Evolutionary conservation across 64 coral and sea anemone species (phyloP).

Genomic region (Actinia tenebrosa): DNA sequence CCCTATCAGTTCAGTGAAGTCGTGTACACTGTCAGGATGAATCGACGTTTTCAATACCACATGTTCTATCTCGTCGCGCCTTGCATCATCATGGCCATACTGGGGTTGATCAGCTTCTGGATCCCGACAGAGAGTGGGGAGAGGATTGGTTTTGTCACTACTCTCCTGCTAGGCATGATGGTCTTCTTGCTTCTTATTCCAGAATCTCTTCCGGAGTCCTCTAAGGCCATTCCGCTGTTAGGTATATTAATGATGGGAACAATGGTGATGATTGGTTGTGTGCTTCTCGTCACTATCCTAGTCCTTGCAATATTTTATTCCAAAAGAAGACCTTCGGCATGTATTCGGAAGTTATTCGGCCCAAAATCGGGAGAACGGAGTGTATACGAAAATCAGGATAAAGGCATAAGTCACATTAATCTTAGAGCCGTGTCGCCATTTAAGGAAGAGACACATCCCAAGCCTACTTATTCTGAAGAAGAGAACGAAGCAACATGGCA

Average conservation of each 20-base stretch:
- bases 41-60: slow-evolving; percentile 27
- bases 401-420: slow-evolving; percentile 8
- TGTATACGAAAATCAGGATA: background rate
- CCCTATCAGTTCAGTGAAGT: slow-evolving; percentile 44
- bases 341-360: slow-evolving; percentile 30
- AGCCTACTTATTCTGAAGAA: background rate
- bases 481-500: slow-evolving; percentile 23
- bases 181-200: slow-evolving; percentile 10
- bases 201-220: slow-evolving; percentile 37
- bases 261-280: slow-evolving; percentile 29
- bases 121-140: slow-evolving; percentile 61
- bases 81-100: slow-evolving; percentile 16
- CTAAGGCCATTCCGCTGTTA: slow-evolving; percentile 41
- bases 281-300: slow-evolving; percentile 32
- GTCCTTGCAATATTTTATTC: slow-evolving; percentile 32
- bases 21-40: slow-evolving; percentile 26
- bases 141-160: slow-evolving; percentile 61
- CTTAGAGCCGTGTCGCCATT: slow-evolving; percentile 12
- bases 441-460: background rate
- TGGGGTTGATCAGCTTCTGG: slow-evolving; percentile 24
- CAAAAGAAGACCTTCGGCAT: slow-evolving; percentile 15
- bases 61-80: slow-evolving; percentile 52
- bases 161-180: slow-evolving; percentile 33
- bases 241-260: slow-evolving; percentile 41
- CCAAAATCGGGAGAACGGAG: background rate